Conservation (phyloP, 30 jellyfish, hydroid and myxozoan genomes). For the Mastigias papua region DNA sequence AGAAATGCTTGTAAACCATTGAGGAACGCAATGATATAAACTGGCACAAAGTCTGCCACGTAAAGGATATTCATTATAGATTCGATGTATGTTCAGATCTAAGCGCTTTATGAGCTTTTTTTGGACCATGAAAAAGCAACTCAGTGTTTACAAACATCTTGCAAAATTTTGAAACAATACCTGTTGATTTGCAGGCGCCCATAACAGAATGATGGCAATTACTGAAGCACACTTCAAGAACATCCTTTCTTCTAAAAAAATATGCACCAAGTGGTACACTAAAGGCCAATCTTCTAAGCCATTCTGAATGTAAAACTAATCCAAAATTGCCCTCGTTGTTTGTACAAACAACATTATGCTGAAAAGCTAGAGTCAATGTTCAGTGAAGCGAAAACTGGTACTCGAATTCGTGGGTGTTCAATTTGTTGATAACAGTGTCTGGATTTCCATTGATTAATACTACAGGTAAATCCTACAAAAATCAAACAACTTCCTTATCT, state of each 20-base stretch:
- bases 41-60: no score
- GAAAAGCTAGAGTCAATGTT: not conserved
- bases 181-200: not conserved
- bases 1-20: no score
- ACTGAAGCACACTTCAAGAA: not conserved
- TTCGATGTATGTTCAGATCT: not conserved
- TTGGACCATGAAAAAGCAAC: not conserved
- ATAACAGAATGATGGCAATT: not conserved
- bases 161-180: not conserved
- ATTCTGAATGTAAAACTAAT: not conserved
- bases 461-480: no score
- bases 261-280: not conserved
- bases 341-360: not conserved
- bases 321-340: not conserved
- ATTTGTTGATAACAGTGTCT: no score
- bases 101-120: no score
- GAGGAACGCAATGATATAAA: no score
- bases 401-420: not conserved
- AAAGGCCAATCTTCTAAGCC: not conserved
- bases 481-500: no score
- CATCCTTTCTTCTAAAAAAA: not conserved
- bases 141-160: not conserved
- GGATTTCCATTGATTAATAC: no score
- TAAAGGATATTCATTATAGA: not conserved
- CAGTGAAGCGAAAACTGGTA: slow-evolving; percentile 24